Percentiles rank a stretch among this genome's conserved stretches.
Conservation (phyloP, 2,888 invertebrate genomes). For the Ectemnius lituratus region DNA sequence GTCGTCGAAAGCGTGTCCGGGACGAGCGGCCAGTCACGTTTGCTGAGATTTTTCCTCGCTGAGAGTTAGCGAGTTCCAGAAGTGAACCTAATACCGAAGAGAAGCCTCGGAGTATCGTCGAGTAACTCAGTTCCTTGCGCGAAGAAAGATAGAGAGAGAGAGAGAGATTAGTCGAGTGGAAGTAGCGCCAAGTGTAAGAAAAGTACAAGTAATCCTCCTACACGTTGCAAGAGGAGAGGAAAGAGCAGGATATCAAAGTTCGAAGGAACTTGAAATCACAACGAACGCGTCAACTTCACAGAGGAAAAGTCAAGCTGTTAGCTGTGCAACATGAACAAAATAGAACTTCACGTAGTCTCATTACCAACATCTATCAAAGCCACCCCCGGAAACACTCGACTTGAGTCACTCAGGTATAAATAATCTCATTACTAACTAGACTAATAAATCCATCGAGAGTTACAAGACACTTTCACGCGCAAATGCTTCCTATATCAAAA, state of each 20-base stretch:
- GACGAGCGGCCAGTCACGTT: constrained; percentile 52
- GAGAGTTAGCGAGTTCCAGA: constrained; percentile 46
- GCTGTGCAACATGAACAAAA: no score
- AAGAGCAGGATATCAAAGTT: not conserved
- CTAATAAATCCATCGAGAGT: no score
- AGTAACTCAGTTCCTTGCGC: not conserved
- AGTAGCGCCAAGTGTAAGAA: not conserved
- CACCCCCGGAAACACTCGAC: no score
- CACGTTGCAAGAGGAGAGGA: not conserved
- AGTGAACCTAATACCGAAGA: constrained; percentile 56
- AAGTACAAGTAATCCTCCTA: not conserved
- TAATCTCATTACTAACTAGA: no score
- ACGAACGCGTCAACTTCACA: no score
- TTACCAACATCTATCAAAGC: no score
- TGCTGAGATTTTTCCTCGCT: constrained; percentile 46
- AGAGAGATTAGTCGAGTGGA: not conserved
- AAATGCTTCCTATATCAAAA: no score
- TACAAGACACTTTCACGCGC: no score
- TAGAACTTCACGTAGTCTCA: no score
- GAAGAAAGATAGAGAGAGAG: not conserved
- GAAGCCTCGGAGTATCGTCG: constrained; percentile 23
- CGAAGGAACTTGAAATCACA: not conserved
- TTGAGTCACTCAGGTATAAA: no score
- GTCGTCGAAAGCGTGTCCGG: constrained; percentile 1
- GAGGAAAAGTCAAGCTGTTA: no score